Evolutionary conservation across 1,140 invertebrate species (phyloP).

Genomic region (Colletes gigas): DNA sequence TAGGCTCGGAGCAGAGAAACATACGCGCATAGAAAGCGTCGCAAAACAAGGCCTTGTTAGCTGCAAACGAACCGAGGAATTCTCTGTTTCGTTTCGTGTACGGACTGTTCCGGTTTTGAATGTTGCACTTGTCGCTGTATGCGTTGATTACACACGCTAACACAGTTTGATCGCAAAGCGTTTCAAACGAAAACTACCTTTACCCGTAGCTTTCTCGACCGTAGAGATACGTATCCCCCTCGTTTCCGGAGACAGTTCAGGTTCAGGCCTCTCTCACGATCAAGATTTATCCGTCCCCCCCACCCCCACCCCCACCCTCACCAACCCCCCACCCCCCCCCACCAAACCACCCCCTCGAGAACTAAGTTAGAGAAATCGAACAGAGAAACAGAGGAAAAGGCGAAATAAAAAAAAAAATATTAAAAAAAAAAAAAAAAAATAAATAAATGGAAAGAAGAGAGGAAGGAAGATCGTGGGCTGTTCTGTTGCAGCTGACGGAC

Average conservation of each 20-base stretch:
- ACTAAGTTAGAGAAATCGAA: not conserved
- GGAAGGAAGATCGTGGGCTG: slow-evolving; percentile 77
- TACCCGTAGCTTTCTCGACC: not conserved
- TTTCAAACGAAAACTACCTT: not conserved
- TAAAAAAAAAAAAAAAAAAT: slow-evolving; percentile 20
- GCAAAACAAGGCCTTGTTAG: too few species aligned
- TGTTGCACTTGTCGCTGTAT: too few species aligned
- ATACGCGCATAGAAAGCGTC: too few species aligned
- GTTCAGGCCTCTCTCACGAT: slow-evolving; percentile 7
- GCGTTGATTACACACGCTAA: too few species aligned
- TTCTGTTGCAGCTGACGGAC: slow-evolving; percentile 86
- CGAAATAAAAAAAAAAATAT: slow-evolving; percentile 24
- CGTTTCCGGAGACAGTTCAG: not conserved
- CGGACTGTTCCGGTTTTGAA: too few species aligned
- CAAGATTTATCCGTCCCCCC: slow-evolving; percentile 50
- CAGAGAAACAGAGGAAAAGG: not conserved
- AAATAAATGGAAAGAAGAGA: slow-evolving; percentile 42
- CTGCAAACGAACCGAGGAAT: too few species aligned
- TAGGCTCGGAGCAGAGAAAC: not conserved
- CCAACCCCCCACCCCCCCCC: slow-evolving; percentile 2
- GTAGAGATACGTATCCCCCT: too few species aligned
- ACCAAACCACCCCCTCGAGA: slow-evolving; percentile 14
- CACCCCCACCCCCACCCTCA: too few species aligned
- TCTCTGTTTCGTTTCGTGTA: too few species aligned
- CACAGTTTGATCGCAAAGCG: too few species aligned